A percentile compares a stretch with the other conserved stretches of the same genome.
Evolutionary conservation across 2,797 vertebrate genomes (phyloP).

Genomic region (Cossypha caffra): DNA sequence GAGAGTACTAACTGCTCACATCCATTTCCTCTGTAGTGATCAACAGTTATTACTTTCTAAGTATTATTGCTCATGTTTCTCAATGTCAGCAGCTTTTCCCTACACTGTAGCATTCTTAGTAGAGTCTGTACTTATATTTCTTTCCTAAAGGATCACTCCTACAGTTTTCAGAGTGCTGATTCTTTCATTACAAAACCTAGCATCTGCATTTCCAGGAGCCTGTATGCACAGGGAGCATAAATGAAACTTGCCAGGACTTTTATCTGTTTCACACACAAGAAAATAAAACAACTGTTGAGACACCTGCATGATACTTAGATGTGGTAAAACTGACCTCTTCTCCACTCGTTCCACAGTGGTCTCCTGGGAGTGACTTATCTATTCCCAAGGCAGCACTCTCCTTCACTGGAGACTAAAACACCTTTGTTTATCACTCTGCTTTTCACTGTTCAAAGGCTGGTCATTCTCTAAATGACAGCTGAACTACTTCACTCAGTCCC

Average conservation of each 20-base stretch:
- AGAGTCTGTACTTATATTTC: not conserved
- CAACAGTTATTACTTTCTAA: not conserved
- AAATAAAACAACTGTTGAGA: not conserved
- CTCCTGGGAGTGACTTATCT: not conserved
- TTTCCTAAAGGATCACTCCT: not conserved
- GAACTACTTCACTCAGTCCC: not conserved
- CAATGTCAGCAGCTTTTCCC: not conserved
- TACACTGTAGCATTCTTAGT: not conserved
- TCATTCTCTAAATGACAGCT: not conserved
- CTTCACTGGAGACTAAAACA: not conserved
- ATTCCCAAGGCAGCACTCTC: not conserved
- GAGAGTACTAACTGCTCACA: not conserved
- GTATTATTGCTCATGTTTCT: not conserved
- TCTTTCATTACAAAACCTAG: not conserved
- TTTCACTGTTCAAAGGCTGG: not conserved
- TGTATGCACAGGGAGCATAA: not conserved
- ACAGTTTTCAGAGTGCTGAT: not conserved
- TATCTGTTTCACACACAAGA: not conserved
- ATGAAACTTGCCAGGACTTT: not conserved
- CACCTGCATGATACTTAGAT: not conserved
- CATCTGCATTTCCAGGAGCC: not conserved
- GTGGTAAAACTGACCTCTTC: not conserved
- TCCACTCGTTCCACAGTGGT: not conserved
- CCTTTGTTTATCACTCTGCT: not conserved
- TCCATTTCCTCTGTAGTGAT: not conserved